Evolutionary conservation across 1,140 invertebrate genomes (phyloP).

Genomic region (Drosophila obscura): DNA sequence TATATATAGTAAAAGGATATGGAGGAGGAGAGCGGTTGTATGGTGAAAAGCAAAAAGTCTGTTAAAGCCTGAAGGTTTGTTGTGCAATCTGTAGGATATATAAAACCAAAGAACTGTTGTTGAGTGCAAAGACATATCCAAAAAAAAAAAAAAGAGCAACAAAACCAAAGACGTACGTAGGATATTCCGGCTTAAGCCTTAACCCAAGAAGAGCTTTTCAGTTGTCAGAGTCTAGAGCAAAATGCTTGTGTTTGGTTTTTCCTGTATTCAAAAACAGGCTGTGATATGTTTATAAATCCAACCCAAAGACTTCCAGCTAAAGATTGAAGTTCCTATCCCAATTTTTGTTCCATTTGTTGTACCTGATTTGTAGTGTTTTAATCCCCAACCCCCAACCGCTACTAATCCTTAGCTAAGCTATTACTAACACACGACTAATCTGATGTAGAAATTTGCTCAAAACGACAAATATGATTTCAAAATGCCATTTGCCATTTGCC

Average conservation of each 20-base stretch:
- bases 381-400: neutral
- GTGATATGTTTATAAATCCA: slow-evolving; percentile 57
- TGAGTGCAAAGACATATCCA: slow-evolving; percentile 39
- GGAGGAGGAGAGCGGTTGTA: slow-evolving; percentile 33
- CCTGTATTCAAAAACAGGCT: slow-evolving; percentile 46
- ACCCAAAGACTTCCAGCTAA: slow-evolving; percentile 48
- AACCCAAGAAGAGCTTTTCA: slow-evolving; percentile 11
- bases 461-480: slow-evolving; percentile 18
- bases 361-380: slow-evolving; percentile 13
- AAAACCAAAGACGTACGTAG: slow-evolving; percentile 12
- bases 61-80: slow-evolving; percentile 46
- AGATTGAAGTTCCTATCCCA: slow-evolving; percentile 37
- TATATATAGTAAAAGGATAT: slow-evolving; percentile 16
- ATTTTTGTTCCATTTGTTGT: slow-evolving; percentile 6
- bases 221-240: slow-evolving; percentile 27
- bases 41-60: slow-evolving; percentile 47
- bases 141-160: slow-evolving; percentile 9
- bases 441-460: slow-evolving; percentile 47
- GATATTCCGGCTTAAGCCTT: slow-evolving; percentile 14
- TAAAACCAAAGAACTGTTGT: slow-evolving; percentile 14
- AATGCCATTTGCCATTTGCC: slow-evolving; percentile 36
- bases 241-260: slow-evolving; percentile 12
- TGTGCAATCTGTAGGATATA: slow-evolving; percentile 11
- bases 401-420: slow-evolving; percentile 20
- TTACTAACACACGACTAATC: slow-evolving; percentile 30